Evolutionary conservation across 1,140 invertebrate species (phyloP), one percentile per base, ranked within the genome.

Genomic region (Tachypleus tridentatus): DNA sequence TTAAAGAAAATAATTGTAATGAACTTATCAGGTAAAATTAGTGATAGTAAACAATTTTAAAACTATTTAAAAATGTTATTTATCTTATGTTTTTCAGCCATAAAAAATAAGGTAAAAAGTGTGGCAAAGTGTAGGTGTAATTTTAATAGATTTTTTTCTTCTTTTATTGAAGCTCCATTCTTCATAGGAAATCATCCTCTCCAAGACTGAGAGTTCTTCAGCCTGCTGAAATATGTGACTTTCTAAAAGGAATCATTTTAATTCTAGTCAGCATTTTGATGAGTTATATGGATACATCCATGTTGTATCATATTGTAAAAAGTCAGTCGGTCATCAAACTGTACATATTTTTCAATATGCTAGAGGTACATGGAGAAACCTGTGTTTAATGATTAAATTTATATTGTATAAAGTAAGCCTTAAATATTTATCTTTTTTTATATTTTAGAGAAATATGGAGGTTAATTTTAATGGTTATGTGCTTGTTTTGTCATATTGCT

Each of bases 291-390:
- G 97, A 99, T 76, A 97, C 94, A 8, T 97, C 96, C 68, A 92
- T 98, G 82, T 87, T 99, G 81, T 99, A 99, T 79, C 97, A 99
- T 79, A 81, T 98, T 69, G 96, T 99, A 49, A 94, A 98, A 77
- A 96, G 92, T 73, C 97, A 99, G 76, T 96, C 94, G 62, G 91
- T 98, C 60, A 98, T 99, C 74, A 99, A 99, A 76, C 79, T 99
- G 59, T 99, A 99, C 76, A 96, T 99, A 75, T 97, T 99, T 79
- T 99, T 95, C 76, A 99, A 99, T 79, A 98, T 99, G 93, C 79
- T 99, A 60, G 97, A 99, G 82, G 95, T 87, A 76, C 73, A 47
- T 7, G 58, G 9, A 9, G 47, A 58, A 8, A n/a, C 29, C 47
- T 58, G 47, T n/a, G 9, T 9, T 58, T 57, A 10, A 10, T 57